Evolutionary conservation across 92 coral and sea anemone genomes (phyloP), one percentile per base, ranked within the genome.

Genomic region (Phenganax marumi): DNA sequence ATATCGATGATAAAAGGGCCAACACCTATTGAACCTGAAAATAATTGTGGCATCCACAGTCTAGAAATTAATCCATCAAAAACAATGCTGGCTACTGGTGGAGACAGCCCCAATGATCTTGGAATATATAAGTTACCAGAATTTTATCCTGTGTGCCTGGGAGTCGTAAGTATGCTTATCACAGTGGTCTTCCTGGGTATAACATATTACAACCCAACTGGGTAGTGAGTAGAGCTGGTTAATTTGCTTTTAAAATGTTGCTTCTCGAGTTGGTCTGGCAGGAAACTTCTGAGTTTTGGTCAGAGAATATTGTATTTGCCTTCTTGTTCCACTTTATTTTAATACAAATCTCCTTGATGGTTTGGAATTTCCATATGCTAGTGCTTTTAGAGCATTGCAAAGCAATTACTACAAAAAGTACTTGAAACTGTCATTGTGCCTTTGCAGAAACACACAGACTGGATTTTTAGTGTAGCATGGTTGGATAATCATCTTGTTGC

Each of bases 391-490:
- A 14, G n/a, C 63, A 56, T 21, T 14, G 63, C 63, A 14, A 14
- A 7, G 17, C 17, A 56, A 0, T 14, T 14, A 56, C 22, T 56
- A 56, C 3, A 56, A 56, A 21, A 14, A 56, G 2, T 56, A 56
- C 17, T 56, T 56, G 22, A 56, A 56, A 14, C 63, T 56, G 63
- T 56, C n/a, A 47, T 83, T 61, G 14, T n/a, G 70, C 62, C 39
- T 26, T 71, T 83, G 54, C 51, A 93, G 97, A 89, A 81, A 50
- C 97, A 93, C 60, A 73, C 79, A 70, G 97, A 93, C 84, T 93
- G 97, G 97, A 87, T 93, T 22, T 93, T 93, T 90, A 87, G 92
- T 50, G 84, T 89, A 55, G 92, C 86, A 39, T 93, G 97, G 97
- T 87, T 93, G 69, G 89, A 87, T 62, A 88, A 93, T 66, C 85